Percentiles rank a stretch among this genome's conserved stretches.
Evolutionary conservation across 2,113 vertebrate species (phyloP).

Genomic region (Festucalex cinctus): DNA sequence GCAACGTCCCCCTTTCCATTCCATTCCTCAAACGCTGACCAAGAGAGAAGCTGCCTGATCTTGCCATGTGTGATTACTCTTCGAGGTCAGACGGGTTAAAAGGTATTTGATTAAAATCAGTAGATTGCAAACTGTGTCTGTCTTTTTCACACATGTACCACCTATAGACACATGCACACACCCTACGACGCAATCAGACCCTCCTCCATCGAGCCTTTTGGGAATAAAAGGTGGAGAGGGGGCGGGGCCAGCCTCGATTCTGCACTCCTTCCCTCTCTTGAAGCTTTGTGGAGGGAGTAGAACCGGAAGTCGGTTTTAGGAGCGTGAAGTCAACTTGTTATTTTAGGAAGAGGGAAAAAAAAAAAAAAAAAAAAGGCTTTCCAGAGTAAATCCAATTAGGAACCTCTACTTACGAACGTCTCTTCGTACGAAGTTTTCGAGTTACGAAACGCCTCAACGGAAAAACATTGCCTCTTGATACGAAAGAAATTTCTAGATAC

Average conservation of each 20-base stretch:
- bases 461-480: too few relatives aligned
- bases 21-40: slow-evolving; percentile 55
- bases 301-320: slow-evolving; percentile 37
- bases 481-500: too few relatives aligned
- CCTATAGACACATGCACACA: slow-evolving; percentile 26
- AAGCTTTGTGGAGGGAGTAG: slow-evolving; percentile 46
- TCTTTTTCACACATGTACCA: slow-evolving; percentile 36
- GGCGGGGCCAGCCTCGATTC: slow-evolving; percentile 45
- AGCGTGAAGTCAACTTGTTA: slow-evolving; percentile 58
- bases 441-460: too few relatives aligned
- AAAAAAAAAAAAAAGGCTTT: slow-evolving; percentile 75
- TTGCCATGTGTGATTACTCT: slow-evolving; percentile 72
- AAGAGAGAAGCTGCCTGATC: slow-evolving; percentile 61
- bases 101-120: slow-evolving; percentile 82
- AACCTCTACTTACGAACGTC: too few relatives aligned
- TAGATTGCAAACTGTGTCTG: slow-evolving; percentile 72
- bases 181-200: slow-evolving; percentile 44
- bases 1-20: not conserved
- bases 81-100: slow-evolving; percentile 77
- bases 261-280: slow-evolving; percentile 31
- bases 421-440: too few relatives aligned
- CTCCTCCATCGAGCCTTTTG: slow-evolving; percentile 54
- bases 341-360: slow-evolving; percentile 72
- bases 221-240: slow-evolving; percentile 70
- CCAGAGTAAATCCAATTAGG: slow-evolving; percentile 97